Base-by-base conservation (phyloP, 2,888 invertebrate species). In the Drosophila hawaiiensis region DNA sequence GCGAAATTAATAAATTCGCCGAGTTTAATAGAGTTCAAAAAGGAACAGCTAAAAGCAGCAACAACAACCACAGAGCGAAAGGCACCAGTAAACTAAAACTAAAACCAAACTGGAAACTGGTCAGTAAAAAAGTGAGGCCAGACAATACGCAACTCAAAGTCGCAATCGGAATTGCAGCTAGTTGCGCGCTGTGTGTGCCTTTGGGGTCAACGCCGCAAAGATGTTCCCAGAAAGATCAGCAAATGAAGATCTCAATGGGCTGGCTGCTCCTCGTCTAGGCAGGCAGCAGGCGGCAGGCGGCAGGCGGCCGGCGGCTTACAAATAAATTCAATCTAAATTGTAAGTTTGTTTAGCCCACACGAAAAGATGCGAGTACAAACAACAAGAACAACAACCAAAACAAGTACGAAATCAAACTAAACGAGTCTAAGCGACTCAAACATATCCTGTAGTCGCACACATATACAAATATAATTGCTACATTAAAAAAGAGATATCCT, bases 161-260 rank as follows among this genome's bases (percentile, higher is more conserved):
- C 63, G 63, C 67, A 73, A 31, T 61, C 72, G 55, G 50, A 73
- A 65, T 73, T 39, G 56, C 33, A 43, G 54, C 69, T 33, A 19
- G 52, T 56, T 55, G 73, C 28, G 56, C 66, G 55, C 65, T 77
- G 73, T 71, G 60, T 77, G 74, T 75, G 80, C 83, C 84, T 84
- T 81, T 88, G 88, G 85, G 88, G 88, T 89, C 88, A 89, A 79
- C 83, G 83, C 82, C 83, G 89, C 89, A 80, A 85, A 92, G 92
- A 92, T 92, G 92, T 92, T 92, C 92, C 92, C 92, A 92, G 90
- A 91, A 88, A 91, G 92, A 92, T 92, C 92, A 84, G 84, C 84
- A 89, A 92, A 91, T 92, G 91, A 92, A 92, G 92, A 92, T 92
- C 92, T 91, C 91, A 91, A 91, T 86, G 83, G 84, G 84, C 86